Base-by-base conservation (phyloP, 2,113 vertebrate species). In the Callionymus lyra region DNA sequence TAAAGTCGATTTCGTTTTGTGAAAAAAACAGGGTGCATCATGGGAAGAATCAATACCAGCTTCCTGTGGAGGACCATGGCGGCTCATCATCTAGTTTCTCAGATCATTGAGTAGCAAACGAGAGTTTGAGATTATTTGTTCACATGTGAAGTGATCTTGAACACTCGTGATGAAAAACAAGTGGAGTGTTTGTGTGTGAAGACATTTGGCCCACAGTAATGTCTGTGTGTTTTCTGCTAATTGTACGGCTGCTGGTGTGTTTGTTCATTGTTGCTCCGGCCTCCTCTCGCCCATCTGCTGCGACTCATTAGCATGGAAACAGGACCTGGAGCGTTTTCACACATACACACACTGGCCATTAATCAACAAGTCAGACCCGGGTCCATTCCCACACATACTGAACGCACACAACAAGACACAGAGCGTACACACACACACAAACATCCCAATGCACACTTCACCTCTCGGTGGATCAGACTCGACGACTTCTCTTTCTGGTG, bases 291-390 rank as follows among this genome's bases (percentile, higher is more conserved):
- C 80, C 80, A 82, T 82, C 80, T 82, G 80, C 72, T 38, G 58
- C 64, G 56, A 34, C 74, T 78, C 80, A 82, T 82, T 82, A 80
- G 80, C 80, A 82, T 82, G 72, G 80, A 82, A 80, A 82, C 77
- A 77, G 80, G 75, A 75, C 77, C 53, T 10, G 49, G 67, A 77
- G 71, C 51, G 42, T 76, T 82, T 80, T 82, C 77, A 80, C 79
- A 77, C 79, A 82, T 79, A 79, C 75, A 75, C 80, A 80, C 77
- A 78, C 71, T 75, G 63, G 77, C 77, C 75, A 82, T 82, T 82
- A 82, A 82, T 82, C 80, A 82, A 82, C 70, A 76, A 78, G 77
- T 80, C 80, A 80, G 77, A 77, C 75, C 69, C 45, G 51, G 71
- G 59, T 75, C 75, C 77, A 82, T 80, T 80, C 80, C 77, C 80